Conservation (phyloP, 2,113 vertebrate genomes). For the Diphyllodes magnificus region DNA sequence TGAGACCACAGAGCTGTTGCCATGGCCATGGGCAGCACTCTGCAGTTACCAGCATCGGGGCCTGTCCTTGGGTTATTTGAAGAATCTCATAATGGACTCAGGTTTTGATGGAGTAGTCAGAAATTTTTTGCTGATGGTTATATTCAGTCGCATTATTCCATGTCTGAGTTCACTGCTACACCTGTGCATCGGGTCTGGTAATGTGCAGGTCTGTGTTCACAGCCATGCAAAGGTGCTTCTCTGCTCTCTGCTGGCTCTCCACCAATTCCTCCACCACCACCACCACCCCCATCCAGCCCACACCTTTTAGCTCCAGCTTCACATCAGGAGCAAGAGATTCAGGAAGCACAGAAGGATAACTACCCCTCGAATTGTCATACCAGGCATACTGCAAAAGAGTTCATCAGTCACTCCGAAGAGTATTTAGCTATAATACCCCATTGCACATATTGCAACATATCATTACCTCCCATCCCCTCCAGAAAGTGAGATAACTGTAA, state of each 20-base stretch:
- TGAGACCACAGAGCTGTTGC: neutral
- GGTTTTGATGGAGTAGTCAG: neutral
- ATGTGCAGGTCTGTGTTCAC: neutral
- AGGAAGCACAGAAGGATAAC: slow-evolving; percentile 29
- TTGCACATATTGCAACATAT: slow-evolving; percentile 54
- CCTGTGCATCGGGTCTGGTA: neutral
- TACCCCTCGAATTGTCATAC: neutral
- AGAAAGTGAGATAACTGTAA: slow-evolving; percentile 48
- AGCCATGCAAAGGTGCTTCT: neutral
- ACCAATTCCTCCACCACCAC: neutral
- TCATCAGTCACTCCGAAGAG: slow-evolving; percentile 34
- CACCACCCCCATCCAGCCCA: neutral
- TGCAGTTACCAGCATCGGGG: rapidly evolving
- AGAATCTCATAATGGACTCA: neutral
- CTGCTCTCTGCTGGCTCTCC: neutral
- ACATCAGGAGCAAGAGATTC: neutral
- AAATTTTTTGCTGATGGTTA: neutral
- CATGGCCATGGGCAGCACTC: neutral
- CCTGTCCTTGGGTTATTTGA: neutral
- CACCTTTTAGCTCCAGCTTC: neutral
- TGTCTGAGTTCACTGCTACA: neutral
- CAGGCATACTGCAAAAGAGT: neutral
- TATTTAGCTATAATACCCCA: slow-evolving; percentile 42
- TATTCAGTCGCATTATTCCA: neutral
- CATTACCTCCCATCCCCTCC: slow-evolving; percentile 46